Percentiles rank a stretch among this genome's conserved stretches.
Conservation (phyloP, 2,888 invertebrate species). For the Platypus cylindrus region DNA sequence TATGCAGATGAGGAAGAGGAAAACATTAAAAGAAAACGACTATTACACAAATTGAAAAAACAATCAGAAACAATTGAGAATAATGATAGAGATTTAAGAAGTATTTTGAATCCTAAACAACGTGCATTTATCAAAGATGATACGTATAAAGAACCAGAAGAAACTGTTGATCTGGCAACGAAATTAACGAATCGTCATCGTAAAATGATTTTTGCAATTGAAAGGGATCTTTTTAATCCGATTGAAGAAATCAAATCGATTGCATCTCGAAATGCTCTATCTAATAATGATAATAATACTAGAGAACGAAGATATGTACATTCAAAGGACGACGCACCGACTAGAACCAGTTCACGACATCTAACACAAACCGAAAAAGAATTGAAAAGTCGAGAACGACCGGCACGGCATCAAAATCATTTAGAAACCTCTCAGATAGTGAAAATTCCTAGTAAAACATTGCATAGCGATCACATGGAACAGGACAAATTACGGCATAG, state of each 20-base stretch:
- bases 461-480: conserved; percentile 17
- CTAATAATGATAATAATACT: conserved; percentile 10
- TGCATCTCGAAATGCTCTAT: conserved; percentile 6
- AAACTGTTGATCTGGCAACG: conserved; percentile 22
- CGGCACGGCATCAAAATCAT: conserved; percentile 4
- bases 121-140: conserved; percentile 10
- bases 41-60: conserved; percentile 28
- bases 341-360: conserved; percentile 7
- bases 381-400: conserved; percentile 3
- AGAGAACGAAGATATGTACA: conserved; percentile 4
- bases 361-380: conserved; percentile 3
- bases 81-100: conserved; percentile 21
- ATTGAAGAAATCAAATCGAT: conserved; percentile 4
- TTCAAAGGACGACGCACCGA: conserved; percentile 5
- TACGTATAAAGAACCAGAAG: conserved; percentile 9
- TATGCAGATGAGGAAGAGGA: conserved; percentile 79
- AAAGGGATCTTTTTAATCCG: conserved; percentile 14
- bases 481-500: conserved; percentile 9
- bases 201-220: conserved; percentile 25
- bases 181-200: conserved; percentile 25
- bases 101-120: conserved; percentile 21
- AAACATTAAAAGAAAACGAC: conserved; percentile 36
- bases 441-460: conserved; percentile 14
- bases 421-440: conserved; percentile 3
- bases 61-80: conserved; percentile 28